Base-by-base conservation (phyloP, 2,797 vertebrate genomes). In the Phalanger gymnotis region DNA sequence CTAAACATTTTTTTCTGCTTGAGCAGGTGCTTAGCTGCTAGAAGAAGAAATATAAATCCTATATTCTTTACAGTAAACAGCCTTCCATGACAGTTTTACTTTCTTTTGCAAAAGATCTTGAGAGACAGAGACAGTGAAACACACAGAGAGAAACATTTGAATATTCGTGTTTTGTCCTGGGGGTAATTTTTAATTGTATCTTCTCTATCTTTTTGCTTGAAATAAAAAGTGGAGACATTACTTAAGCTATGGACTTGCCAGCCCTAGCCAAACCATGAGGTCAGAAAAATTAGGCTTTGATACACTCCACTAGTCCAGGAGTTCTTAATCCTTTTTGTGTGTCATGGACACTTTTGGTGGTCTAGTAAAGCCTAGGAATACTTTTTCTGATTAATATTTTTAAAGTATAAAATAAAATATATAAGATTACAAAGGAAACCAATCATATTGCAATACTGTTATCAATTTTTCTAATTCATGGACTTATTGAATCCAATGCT, bases 1-100 rank as follows among this genome's bases (percentile, higher is more conserved):
- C 30, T 95, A 93, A 96, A 94, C 30, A 47, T 47, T 92, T 96
- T 61, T 87, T 96, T 94, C 53, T 95, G 73, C 89, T 34, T 66
- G 19, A 93, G 16, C 53, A 95, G 54, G 92, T 96, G 95, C 94
- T 54, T 90, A 92, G 47, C 22, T 87, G n/a, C 40, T 81, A 27
- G 73, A 51, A 40, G 12, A n/a, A 53, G 40, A 16, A 40, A 97
- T 95, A 16, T 27, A 94, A 61, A 92, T 96, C 92, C 92, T 93
- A 95, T 54, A 30, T 34, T 95, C 52, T 95, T 94, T 87, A 31
- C 14, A 94, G 91, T 58, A 96, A 96, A 94, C 51, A 91, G 28
- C 30, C 94, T 53, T 30, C 47, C 27, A 22, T 25, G 92, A 90
- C 27, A 91, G 52, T 66, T 51, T 0, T 5, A 66, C 89, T 25